Evolutionary conservation across 2,888 invertebrate genomes (phyloP).

Genomic region (Loripinus fragilis): DNA sequence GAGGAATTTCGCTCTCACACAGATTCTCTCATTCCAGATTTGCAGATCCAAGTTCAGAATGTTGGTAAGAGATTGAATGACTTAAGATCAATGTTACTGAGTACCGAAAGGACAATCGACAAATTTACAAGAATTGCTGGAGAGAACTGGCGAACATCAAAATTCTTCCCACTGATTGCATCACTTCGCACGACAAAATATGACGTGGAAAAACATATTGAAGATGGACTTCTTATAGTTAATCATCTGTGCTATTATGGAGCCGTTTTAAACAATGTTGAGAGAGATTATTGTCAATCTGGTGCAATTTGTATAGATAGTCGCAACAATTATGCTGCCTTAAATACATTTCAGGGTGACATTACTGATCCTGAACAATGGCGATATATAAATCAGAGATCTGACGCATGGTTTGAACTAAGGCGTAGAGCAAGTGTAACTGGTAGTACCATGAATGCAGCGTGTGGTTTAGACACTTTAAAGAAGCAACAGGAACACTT

Average conservation of each 20-base stretch:
- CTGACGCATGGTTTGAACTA: conserved; percentile 8
- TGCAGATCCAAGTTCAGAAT: neutral
- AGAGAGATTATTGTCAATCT: neutral
- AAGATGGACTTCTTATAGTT: neutral
- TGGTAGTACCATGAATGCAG: conserved; percentile 17
- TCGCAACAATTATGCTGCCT: neutral
- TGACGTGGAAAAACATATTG: neutral
- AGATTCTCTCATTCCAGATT: neutral
- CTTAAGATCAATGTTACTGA: neutral
- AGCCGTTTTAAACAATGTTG: neutral
- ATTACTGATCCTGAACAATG: neutral
- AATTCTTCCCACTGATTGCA: neutral
- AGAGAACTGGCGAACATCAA: neutral
- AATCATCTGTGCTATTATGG: neutral
- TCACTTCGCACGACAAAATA: neutral
- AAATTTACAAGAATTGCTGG: neutral
- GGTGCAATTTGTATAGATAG: neutral
- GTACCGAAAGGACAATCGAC: neutral
- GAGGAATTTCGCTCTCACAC: neutral
- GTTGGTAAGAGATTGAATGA: conserved; percentile 1
- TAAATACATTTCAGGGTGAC: neutral
- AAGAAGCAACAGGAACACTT: conserved; percentile 18
- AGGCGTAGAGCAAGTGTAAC: neutral
- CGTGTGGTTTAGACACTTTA: conserved; percentile 12
- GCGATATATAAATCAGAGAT: conserved; percentile 12